Percentiles rank a stretch among this genome's conserved stretches.
Conservation (phyloP, 2,797 vertebrate genomes). For the Clarias pachynema region DNA sequence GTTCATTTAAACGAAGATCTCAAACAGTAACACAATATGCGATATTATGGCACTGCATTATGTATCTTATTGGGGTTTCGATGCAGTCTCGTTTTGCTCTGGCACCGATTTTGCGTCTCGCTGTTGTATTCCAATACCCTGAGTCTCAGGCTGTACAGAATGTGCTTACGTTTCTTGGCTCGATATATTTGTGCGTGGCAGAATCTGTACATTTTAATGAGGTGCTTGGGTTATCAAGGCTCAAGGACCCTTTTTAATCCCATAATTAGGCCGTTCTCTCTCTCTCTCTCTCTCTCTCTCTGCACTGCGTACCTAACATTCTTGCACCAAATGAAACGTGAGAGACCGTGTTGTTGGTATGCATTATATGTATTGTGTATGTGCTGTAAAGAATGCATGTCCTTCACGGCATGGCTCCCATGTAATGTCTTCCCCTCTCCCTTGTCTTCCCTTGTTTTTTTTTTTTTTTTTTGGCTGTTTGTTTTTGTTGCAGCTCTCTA, state of each 20-base stretch:
- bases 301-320: conserved; percentile 10
- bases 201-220: conserved; percentile 42
- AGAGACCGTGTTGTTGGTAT: conserved; percentile 40
- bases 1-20: background rate
- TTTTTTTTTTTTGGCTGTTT: conserved; percentile 86
- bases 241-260: conserved; percentile 32
- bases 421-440: conserved; percentile 68
- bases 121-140: background rate
- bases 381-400: conserved; percentile 72
- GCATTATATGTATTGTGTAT: conserved; percentile 11
- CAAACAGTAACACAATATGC: background rate
- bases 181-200: conserved; percentile 14
- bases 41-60: background rate
- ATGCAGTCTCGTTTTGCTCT: background rate
- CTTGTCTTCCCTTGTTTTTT: conserved; percentile 73
- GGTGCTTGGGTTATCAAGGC: conserved; percentile 31
- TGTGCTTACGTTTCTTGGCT: conserved; percentile 25
- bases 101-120: background rate
- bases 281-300: background rate
- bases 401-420: conserved; percentile 81
- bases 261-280: conserved; percentile 28
- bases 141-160: conserved; percentile 11
- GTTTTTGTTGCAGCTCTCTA: conserved; percentile 95
- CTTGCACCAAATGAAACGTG: conserved; percentile 45
- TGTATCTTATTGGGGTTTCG: background rate